Evolutionary conservation across 2,888 invertebrate species (phyloP), one percentile per base, ranked within the genome.

Genomic region (Epistrophe grossulariae): DNA sequence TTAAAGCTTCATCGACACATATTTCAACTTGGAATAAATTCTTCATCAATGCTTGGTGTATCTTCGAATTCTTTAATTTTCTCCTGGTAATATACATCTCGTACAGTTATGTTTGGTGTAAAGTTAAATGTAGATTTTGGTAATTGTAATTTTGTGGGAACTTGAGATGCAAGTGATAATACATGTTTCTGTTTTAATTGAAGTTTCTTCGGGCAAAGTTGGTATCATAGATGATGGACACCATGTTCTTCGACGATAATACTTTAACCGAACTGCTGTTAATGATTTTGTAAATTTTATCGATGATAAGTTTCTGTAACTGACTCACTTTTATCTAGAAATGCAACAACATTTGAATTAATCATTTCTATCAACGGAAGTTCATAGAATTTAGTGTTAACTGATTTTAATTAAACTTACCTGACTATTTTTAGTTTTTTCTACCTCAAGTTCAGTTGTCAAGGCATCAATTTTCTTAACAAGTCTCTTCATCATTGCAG

Each of bases 401-500:
- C 2, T 11, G 19, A 1, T 48, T 10, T 10, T 92, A n/a, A n/a
- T n/a, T n/a, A n/a, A n/a, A n/a, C n/a, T n/a, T n/a, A n/a, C n/a
- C n/a, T n/a, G n/a, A n/a, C n/a, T n/a, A n/a, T n/a, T n/a, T n/a
- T n/a, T n/a, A n/a, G n/a, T n/a, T n/a, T n/a, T n/a, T n/a, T n/a
- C n/a, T n/a, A n/a, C n/a, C n/a, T n/a, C n/a, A n/a, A n/a, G n/a
- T n/a, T n/a, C n/a, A n/a, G n/a, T n/a, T 89, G 95, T 94, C 0
- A 97, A 92, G 35, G 92, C 92, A 4, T 94, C 93, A 62, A 97
- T 94, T 90, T 96, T 94, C 83, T 94, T 95, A 19, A 95, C 95
- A 68, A 96, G 94, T 13, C 94, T 94, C 90, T 96, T 96, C 88
- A 97, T 94, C 93, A 96, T 94, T 0, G 96, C 95, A 3, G 94